phyloP scores from a whole-genome alignment of 2,888 invertebrate genomes.

The Ariolimax columbianus region DNA sequence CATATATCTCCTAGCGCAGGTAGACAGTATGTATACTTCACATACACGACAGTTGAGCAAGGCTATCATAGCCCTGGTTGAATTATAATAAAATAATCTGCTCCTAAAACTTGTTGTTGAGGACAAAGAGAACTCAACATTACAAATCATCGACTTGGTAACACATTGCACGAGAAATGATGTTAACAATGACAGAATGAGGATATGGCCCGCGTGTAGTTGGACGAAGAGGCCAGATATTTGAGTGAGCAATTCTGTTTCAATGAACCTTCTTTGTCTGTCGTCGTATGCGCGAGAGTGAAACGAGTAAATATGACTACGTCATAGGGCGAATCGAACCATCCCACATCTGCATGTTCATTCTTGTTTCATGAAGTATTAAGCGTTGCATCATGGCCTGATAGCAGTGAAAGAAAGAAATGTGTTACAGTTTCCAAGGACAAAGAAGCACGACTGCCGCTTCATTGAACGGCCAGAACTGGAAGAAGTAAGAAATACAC shows the following conservation, averaged over 20 bases:
- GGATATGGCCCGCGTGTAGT: neutral
- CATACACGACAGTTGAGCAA: too few species aligned
- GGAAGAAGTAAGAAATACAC: neutral
- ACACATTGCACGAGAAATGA: constrained; percentile 17
- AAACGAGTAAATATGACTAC: neutral
- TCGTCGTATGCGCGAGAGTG: neutral
- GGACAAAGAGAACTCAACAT: constrained; percentile 2
- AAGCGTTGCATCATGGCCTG: neutral
- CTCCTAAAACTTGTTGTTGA: neutral
- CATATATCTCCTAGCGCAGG: too few species aligned
- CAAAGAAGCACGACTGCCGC: neutral
- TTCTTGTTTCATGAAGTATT: neutral
- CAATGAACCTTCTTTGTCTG: constrained; percentile 7
- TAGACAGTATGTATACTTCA: too few species aligned
- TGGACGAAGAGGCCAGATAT: neutral
- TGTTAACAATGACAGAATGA: constrained; percentile 2
- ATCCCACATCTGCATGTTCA: neutral
- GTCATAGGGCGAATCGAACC: constrained; percentile 1
- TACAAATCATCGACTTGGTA: constrained; percentile 15
- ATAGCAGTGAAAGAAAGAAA: too few species aligned
- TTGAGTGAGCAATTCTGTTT: constrained; percentile 5
- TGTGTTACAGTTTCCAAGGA: neutral
- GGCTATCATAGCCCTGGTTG: too few species aligned
- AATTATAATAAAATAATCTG: neutral
- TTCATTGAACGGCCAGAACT: neutral